Percentiles rank a stretch among this genome's conserved stretches.
Conservation (phyloP, 2,113 vertebrate species). For the Gymnarchus niloticus region DNA sequence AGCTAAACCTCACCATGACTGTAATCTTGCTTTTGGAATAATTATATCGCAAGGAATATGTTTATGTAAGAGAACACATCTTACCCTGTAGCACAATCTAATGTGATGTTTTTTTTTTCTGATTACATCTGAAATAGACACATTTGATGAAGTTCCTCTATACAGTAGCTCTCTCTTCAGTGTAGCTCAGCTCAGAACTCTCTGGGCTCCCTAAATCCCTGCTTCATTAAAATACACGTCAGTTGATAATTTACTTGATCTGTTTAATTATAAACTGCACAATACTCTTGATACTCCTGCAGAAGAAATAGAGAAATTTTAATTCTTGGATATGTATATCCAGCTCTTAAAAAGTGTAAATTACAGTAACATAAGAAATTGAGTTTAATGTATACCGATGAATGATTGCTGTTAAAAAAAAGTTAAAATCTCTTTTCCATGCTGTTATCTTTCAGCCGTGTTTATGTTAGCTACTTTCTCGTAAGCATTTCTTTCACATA, state of each 20-base stretch:
- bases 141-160: neutral
- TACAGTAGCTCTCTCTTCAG: neutral
- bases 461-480: neutral
- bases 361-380: neutral
- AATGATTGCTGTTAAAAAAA: neutral
- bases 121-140: constrained; percentile 1
- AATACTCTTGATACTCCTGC: constrained; percentile 2
- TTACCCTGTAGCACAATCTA: neutral
- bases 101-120: too few relatives aligned
- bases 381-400: neutral
- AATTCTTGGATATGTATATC: neutral
- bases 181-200: neutral
- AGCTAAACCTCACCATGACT: neutral
- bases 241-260: constrained; percentile 6
- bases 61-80: neutral
- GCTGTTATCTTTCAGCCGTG: neutral
- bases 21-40: neutral
- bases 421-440: neutral
- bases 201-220: constrained; percentile 4
- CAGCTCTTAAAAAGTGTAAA: neutral
- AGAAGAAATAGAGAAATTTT: neutral
- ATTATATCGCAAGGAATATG: neutral
- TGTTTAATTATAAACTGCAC: constrained; percentile 3
- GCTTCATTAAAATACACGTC: neutral
- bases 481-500: neutral